Base-by-base conservation (phyloP, 2,797 vertebrate genomes). In the Triplophysa yarkandensis region DNA sequence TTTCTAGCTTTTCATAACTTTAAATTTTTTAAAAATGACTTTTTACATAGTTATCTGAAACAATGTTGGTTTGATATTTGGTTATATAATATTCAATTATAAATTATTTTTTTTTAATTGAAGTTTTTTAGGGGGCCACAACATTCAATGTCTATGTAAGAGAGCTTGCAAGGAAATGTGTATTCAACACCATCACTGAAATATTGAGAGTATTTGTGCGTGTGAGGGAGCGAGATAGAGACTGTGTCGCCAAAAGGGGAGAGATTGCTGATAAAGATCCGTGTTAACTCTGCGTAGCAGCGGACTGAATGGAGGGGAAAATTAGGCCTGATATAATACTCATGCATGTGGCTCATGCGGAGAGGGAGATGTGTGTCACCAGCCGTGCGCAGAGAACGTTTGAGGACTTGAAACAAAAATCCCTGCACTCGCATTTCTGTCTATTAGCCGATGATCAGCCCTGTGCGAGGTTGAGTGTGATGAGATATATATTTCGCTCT, bases 271-370 rank as follows among this genome's bases (percentile, higher is more conserved):
- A 85, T 83, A 83, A 83, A 84, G 82, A 84, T 81, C 81, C 65
- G 77, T 80, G 83, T 83, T 85, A 84, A 85, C 83, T 83, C 82
- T 83, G 80, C 79, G 73, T 80, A 72, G 78, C 82, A 70, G 86
- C 86, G 86, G 88, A 88, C 86, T 88, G 89, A 90, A 87, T 88
- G 90, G 91, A 92, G 90, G 90, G 88, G 91, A 92, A 92, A 92
- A 93, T 93, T 90, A 91, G 89, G 86, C 83, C 81, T 86, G 88
- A 90, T 92, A 88, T 91, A 89, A 92, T 91, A 91, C 89, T 90
- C 88, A 91, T 72, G 85, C 87, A 86, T 86, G 81, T 82, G 79
- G 71, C 83, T 82, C 80, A 68, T 70, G 81, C 75, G 52, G 77
- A 60, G 74, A 67, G 62, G 52, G 60, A 76, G 72, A 78, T 77